Base-by-base conservation (phyloP, 2,797 vertebrate species). In the Loris lydekkerianus region DNA sequence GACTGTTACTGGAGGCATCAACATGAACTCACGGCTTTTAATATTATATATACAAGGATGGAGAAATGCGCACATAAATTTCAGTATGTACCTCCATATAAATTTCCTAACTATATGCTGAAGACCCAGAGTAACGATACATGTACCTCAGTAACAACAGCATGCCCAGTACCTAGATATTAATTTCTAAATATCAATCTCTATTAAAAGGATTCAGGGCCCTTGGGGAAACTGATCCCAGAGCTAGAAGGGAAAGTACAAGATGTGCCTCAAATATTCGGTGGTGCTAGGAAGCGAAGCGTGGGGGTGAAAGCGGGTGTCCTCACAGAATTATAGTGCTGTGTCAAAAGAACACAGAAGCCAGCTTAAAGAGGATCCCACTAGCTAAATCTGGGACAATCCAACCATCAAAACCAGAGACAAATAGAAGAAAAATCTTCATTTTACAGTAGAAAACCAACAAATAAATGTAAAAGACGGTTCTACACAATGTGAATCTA, bases 121-220 rank as follows among this genome's bases (percentile, higher is more conserved):
- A 72, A 25, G n/a, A 65, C 25, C 65, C 75, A 69, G 21, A 77
- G 40, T 34, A 60, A 67, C 14, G 46, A 77, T 14, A 49, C 49
- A 14, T 49, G 49, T 13, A 31, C 10, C 37, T 40, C 49, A 93
- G 46, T 70, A 87, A 86, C 20, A 83, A 63, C 1, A 88, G 49
- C 8, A 86, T 17, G 60, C 4, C 11, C 43, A 84, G 34, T 43
- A 21, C 53, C 83, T 2, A 61, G 29, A 77, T 53, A 94, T 20
- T 37, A 86, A 93, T 75, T 82, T 84, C 23, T 43, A 80, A 96
- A 63, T 56, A 93, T 56, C 63, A 80, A 67, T 89, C 53, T 93
- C 75, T 70, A 61, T n/a, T 72, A n/a, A 92, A 78, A 83, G 56
- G 9, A 70, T 72, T 31, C 29, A 37, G 1, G 13, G 8, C 1